Evolutionary conservation across 2,113 vertebrate species (phyloP).

Genomic region (Centropus unirufus): DNA sequence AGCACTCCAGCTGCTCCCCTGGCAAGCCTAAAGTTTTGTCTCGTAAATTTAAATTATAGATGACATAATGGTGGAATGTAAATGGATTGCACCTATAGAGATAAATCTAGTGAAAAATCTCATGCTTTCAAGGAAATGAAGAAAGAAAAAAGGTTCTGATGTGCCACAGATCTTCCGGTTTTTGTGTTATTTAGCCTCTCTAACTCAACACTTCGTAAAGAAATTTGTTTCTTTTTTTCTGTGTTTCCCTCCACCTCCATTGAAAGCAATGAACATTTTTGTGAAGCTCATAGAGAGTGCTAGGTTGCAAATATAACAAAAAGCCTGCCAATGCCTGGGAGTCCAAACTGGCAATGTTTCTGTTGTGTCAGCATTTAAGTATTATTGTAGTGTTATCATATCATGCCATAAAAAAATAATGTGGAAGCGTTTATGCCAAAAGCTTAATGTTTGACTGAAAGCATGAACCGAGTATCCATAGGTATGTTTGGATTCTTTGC

Average conservation of each 20-base stretch:
- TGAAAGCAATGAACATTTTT: conserved; percentile 58
- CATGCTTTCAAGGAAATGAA: conserved; percentile 40
- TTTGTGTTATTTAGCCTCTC: conserved; percentile 74
- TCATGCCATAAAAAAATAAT: conserved; percentile 11
- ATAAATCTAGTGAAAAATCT: conserved; percentile 71
- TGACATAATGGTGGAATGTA: conserved; percentile 76
- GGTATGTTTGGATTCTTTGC: neutral
- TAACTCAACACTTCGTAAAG: conserved; percentile 60
- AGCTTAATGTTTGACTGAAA: conserved; percentile 39
- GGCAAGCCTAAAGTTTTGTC: conserved; percentile 77
- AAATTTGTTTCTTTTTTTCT: conserved; percentile 41
- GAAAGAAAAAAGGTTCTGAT: conserved; percentile 60
- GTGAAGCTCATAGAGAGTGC: conserved; percentile 62
- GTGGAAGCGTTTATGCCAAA: conserved; percentile 30
- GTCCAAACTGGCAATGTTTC: conserved; percentile 72
- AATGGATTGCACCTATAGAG: conserved; percentile 78
- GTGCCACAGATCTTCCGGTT: conserved; percentile 55
- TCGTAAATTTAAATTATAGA: conserved; percentile 81
- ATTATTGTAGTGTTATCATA: conserved; percentile 68
- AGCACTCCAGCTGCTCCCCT: conserved; percentile 76
- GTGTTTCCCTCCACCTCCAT: neutral
- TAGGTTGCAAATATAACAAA: conserved; percentile 69
- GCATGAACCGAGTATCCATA: conserved; percentile 1
- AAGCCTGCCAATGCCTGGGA: conserved; percentile 72
- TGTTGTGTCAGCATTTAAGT: conserved; percentile 74